These are phyloP conservation scores for Syngnathus typhle DNA, from an alignment of 2,113 vertebrate species.

Conservation along the genomic window DNA sequence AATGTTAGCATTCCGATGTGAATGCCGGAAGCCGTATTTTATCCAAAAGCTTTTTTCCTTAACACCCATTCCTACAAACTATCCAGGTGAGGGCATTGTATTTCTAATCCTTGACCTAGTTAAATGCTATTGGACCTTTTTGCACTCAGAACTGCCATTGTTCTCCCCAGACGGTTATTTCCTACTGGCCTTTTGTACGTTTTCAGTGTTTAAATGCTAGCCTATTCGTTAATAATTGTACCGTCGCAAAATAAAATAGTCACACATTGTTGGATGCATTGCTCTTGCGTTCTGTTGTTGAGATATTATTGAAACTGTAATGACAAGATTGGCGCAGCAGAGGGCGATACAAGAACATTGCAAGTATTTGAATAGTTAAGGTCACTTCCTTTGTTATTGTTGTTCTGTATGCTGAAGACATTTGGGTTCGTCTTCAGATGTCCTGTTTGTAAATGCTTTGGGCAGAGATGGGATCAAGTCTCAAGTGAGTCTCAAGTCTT, in stretches of 20 bases:
- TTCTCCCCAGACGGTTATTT: constrained; percentile 3
- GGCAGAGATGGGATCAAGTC: no score
- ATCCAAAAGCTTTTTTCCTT: not conserved
- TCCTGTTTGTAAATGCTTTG: no score
- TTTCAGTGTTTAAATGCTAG: not conserved
- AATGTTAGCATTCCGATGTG: constrained; percentile 1
- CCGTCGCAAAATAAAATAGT: not conserved
- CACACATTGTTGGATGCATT: no score
- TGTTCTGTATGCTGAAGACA: no score
- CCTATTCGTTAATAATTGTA: not conserved
- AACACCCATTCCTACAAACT: not conserved
- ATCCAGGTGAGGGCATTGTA: not conserved
- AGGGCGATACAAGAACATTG: not conserved
- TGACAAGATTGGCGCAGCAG: constrained; percentile 27
- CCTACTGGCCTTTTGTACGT: not conserved
- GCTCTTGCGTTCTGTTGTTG: not conserved
- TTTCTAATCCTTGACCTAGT: not conserved
- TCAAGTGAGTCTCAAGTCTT: no score
- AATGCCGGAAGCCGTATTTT: not conserved
- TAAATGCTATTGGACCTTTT: not conserved
- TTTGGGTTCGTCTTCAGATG: no score
- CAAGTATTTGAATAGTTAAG: no score
- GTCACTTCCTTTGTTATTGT: no score
- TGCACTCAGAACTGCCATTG: not conserved
- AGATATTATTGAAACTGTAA: not conserved